Evolutionary conservation across 2,797 vertebrate species (phyloP), one percentile per base, ranked within the genome.

Genomic region (Myiotriccus ornatus): DNA sequence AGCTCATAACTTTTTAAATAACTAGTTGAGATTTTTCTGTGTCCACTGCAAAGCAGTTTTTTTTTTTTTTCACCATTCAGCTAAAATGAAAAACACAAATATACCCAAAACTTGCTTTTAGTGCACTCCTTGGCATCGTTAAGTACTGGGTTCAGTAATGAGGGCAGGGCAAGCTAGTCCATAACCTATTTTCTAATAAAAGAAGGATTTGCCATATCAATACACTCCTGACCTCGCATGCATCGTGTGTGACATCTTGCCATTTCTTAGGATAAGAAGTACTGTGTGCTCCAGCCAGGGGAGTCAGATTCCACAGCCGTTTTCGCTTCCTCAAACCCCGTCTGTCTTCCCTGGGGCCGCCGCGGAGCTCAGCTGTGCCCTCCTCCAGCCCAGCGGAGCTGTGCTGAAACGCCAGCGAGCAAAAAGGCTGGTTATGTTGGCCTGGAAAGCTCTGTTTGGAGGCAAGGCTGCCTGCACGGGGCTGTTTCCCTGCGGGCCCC

Each of bases 341-440:
- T 25, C 81, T 56, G 80, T 44, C 53, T 41, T 76, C 78, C 41
- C 59, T 27, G 57, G 0, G 0, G 46, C 64, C 1, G 30, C 20
- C 52, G 25, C 8, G 0, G 67, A 92, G 57, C 81, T 89, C 64
- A 41, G 78, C 87, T 34, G 41, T 87, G 65, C 89, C 75, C 68
- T 92, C 59, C 60, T 87, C 75, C 75, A 60, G 57, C 90, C 79
- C 44, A 56, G 62, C 86, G 63, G 47, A 76, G 25, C 41, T 37
- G 34, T 57, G 68, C 92, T 80, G 35, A 21, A 85, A 28, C 64
- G 83, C 64, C 22, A 44, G 9, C 62, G 60, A 83, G 78, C 62
- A 68, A 15, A 55, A 87, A 39, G 82, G 50, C 67, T 87, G 82
- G 75, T 93, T 95, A 57, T 89, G 94, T 92, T 95, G 93, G 92